A percentile compares a stretch with the other conserved stretches of the same genome.
Evolutionary conservation across 1,140 invertebrate genomes (phyloP).

Genomic region (Drosophila suzukii): DNA sequence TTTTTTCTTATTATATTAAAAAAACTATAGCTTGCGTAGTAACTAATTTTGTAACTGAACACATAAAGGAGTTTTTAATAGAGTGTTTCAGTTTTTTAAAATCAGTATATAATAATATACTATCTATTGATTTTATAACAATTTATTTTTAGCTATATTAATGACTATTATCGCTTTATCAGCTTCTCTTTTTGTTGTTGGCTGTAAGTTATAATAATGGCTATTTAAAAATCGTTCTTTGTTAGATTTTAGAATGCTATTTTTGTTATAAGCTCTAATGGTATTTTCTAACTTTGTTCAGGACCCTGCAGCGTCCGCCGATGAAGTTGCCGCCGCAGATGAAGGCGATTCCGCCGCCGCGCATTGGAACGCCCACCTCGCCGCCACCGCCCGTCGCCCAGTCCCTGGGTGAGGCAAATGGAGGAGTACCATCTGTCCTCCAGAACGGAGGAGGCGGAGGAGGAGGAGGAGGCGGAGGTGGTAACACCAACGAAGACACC

Average conservation of each 20-base stretch:
- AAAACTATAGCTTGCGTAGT: no score
- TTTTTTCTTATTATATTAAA: no score
- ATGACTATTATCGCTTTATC: no score
- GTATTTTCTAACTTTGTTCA: conserved; percentile 8
- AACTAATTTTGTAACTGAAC: no score
- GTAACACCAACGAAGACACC: conserved; percentile 54
- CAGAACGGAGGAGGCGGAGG: conserved; percentile 50
- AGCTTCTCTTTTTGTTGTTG: no score
- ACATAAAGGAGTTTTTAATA: no score
- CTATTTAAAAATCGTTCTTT: no score
- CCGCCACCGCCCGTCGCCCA: conserved; percentile 63
- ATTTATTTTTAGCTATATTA: no score
- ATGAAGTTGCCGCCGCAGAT: conserved; percentile 84
- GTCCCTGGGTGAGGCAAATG: conserved; percentile 34
- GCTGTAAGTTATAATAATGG: no score
- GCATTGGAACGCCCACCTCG: conserved; percentile 82
- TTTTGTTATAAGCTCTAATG: neutral
- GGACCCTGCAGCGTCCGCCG: conserved; percentile 80
- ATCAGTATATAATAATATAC: no score
- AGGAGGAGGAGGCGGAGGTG: conserved; percentile 4
- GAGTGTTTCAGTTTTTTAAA: no score
- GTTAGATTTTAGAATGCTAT: neutral
- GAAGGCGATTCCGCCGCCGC: conserved; percentile 84
- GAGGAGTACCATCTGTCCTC: conserved; percentile 22
- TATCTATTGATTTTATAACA: no score